Evolutionary conservation across 2,113 vertebrate genomes (phyloP), one percentile per base, ranked within the genome.

Genomic region (Macaca nemestrina): DNA sequence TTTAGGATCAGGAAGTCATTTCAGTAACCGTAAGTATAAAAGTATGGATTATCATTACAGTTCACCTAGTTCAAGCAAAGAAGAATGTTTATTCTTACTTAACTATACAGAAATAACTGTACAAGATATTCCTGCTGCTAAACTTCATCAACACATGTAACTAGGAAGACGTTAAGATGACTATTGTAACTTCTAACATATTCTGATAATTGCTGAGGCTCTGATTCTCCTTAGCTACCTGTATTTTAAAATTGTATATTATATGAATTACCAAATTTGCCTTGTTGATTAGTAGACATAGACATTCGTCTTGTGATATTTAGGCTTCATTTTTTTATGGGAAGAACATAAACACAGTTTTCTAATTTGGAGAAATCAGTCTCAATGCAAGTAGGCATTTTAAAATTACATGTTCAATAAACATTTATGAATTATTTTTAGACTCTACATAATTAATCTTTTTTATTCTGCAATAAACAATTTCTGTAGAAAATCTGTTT

Each of bases 1-100:
- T 32, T 94, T 55, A 8, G 98, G 96, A 59, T 70, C 98, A 78
- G 98, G 98, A 96, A 97, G 98, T 70, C 97, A 94, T 91, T 98
- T 98, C 91, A 98, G 96, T 32, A 98, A 67, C 1, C 97, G 98
- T 99, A 52, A 98, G 98, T 99, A 32, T 75, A 43, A 88, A 91
- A 64, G 25, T 64, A 48, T 25, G 52, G 50, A 11, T 70, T 93
- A 8, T 83, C 38, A 55, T 75, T 78, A 50, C 40, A 9, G 3
- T 80, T 95, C 64, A 88, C 35, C 40, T 59, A 88, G n/a, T 57
- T 90, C 23, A 82, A 93, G 38, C n/a, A 52, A 61, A 88, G 72
- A 83, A 68, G 45, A 81, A 52, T 50, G 4, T 50, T 59, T 35
- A 7, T 83, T 38, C 45, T 72, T 57, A 45, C 30, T 72, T 76